Conservation (phyloP, 2,888 invertebrate species). For the Myathropa florea region DNA sequence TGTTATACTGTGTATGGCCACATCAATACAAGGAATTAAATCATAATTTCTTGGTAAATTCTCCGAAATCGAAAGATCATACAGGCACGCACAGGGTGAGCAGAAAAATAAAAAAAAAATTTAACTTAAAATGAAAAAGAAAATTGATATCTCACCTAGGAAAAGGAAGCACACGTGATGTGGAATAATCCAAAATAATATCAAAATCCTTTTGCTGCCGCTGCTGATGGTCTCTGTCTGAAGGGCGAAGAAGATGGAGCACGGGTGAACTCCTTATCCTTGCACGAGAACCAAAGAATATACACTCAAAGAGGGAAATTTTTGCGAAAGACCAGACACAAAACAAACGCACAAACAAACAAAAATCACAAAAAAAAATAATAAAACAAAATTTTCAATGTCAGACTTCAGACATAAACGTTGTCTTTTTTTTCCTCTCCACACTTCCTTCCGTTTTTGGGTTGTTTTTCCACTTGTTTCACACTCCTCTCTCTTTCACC, state of each 20-base stretch:
- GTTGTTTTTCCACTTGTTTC: conserved; percentile 46
- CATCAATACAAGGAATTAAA: conserved; percentile 45
- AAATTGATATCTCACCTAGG: background rate
- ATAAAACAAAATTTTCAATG: conserved; percentile 57
- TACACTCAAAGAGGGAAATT: conserved; percentile 13
- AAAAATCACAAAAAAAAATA: background rate
- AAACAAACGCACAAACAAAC: conserved; percentile 62
- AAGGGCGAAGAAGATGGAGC: background rate
- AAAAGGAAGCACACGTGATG: background rate
- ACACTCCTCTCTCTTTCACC: conserved; percentile 2
- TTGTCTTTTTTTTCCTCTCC: conserved; percentile 39
- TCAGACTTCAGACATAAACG: conserved; percentile 51
- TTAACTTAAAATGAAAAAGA: background rate
- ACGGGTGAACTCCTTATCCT: background rate
- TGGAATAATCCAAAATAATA: background rate
- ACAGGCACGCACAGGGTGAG: background rate
- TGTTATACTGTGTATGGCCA: background rate
- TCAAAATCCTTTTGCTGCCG: background rate
- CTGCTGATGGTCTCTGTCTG: background rate
- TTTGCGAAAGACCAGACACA: conserved; percentile 62
- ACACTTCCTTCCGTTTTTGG: conserved; percentile 64
- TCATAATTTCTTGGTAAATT: conserved; percentile 45
- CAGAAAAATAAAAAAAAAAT: background rate
- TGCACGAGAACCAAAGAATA: background rate
- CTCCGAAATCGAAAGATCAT: conserved; percentile 23